phyloP scores from a whole-genome alignment of 2,888 invertebrate genomes.

The Teleogryllus oceanicus region DNA sequence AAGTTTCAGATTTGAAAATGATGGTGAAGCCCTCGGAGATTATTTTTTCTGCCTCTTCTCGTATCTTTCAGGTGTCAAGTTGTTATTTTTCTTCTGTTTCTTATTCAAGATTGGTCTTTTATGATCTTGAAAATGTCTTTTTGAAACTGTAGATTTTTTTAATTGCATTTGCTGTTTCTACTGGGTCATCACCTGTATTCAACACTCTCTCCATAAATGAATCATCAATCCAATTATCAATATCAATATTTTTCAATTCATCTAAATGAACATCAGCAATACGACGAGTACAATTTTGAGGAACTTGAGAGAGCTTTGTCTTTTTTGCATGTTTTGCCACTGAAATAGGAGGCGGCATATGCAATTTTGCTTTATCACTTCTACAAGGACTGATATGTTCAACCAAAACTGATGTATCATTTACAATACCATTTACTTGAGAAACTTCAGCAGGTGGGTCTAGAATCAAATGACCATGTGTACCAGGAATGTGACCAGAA shows the following conservation, averaged over 20 bases:
- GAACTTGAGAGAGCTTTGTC: not conserved
- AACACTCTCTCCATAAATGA: slow-evolving; percentile 23
- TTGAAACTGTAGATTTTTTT: not conserved
- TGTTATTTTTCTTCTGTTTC: not conserved
- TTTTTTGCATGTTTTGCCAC: too few species aligned
- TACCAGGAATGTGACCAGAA: too few species aligned
- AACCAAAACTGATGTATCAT: not conserved
- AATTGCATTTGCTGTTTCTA: not conserved
- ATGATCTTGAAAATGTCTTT: not conserved
- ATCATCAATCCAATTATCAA: slow-evolving; percentile 27
- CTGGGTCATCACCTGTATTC: not conserved
- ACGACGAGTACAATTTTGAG: not conserved
- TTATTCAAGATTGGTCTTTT: slow-evolving; percentile 20
- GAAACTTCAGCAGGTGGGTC: not conserved
- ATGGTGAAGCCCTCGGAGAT: too few species aligned
- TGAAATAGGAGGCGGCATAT: not conserved
- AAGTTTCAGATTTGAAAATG: too few species aligned
- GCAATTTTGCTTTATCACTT: not conserved
- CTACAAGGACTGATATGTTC: not conserved
- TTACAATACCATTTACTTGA: not conserved
- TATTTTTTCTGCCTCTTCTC: too few species aligned
- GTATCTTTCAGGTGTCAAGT: too few species aligned
- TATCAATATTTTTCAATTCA: not conserved
- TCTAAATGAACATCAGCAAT: not conserved
- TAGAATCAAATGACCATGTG: not conserved